Conservation (phyloP, 2,888 invertebrate species). For the Xanthorhoe spadicearia region DNA sequence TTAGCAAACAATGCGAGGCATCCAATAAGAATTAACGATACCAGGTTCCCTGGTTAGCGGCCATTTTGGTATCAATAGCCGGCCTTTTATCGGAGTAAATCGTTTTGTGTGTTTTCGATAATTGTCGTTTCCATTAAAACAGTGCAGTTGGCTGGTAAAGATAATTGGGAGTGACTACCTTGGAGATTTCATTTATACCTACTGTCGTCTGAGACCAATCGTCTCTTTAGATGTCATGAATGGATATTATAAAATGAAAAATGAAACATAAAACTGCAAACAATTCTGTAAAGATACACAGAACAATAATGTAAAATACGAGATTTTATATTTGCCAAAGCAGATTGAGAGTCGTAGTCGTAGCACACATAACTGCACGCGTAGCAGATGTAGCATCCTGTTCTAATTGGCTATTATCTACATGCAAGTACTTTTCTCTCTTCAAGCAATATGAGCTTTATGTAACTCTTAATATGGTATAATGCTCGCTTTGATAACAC, state of each 20-base stretch:
- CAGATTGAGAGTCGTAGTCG: not conserved
- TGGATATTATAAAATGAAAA: constrained; percentile 53
- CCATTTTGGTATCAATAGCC: constrained; percentile 53
- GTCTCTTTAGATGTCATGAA: constrained; percentile 52
- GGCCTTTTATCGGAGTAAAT: constrained; percentile 62
- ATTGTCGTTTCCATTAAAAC: constrained; percentile 59
- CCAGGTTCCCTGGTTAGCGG: constrained; percentile 56
- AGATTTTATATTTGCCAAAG: not conserved
- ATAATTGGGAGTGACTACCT: constrained; percentile 20
- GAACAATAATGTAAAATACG: not conserved
- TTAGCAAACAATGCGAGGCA: constrained; percentile 58
- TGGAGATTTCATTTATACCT: too few species aligned
- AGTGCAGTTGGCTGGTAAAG: constrained; percentile 31
- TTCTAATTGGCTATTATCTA: constrained; percentile 2
- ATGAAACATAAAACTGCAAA: constrained; percentile 50
- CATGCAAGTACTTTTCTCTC: not conserved
- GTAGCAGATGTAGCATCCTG: not conserved
- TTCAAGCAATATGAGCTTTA: not conserved
- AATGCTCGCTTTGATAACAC: not conserved
- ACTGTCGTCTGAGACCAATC: constrained; percentile 62
- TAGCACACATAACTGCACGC: not conserved
- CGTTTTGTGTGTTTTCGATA: constrained; percentile 61
- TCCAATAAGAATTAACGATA: constrained; percentile 63
- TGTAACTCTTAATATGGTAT: not conserved
- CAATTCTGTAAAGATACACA: constrained; percentile 48